Conservation (phyloP, 2,113 vertebrate species). For the Nestor notabilis region DNA sequence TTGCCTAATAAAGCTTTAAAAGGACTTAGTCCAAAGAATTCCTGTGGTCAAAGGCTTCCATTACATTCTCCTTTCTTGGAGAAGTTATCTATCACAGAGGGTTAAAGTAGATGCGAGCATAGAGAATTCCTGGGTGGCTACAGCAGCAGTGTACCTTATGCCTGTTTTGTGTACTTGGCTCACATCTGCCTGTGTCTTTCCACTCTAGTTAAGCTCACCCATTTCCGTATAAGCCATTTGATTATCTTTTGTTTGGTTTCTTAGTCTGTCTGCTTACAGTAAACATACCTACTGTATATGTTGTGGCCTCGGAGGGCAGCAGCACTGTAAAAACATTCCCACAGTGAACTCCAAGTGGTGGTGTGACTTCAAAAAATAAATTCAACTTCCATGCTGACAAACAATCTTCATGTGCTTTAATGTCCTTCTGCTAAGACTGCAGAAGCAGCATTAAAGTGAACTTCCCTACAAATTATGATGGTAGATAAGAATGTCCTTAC, state of each 20-base stretch:
- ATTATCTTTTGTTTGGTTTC: constrained; percentile 44
- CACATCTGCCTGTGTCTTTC: not conserved
- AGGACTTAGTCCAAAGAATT: not conserved
- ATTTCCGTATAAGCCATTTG: not conserved
- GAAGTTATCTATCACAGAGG: rapidly evolving
- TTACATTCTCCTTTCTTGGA: rapidly evolving
- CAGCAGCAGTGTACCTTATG: not conserved
- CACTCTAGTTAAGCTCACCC: constrained; percentile 16
- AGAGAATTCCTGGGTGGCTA: not conserved
- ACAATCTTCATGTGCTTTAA: constrained; percentile 32
- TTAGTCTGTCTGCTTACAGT: constrained; percentile 49
- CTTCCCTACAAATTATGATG: constrained; percentile 61
- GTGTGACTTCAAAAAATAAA: constrained; percentile 52
- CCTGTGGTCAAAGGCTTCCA: rapidly evolving
- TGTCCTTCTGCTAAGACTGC: constrained; percentile 56
- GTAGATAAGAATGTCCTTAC: constrained; percentile 69
- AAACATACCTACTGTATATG: constrained; percentile 60
- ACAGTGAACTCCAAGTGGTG: constrained; percentile 56
- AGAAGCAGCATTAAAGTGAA: constrained; percentile 60
- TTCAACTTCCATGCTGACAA: constrained; percentile 51
- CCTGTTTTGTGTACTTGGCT: not conserved
- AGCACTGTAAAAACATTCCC: constrained; percentile 52
- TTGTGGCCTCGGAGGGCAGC: constrained; percentile 43
- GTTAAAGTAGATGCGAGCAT: not conserved
- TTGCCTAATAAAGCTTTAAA: not conserved